Percentiles rank a stretch among this genome's conserved stretches.
These are phyloP conservation scores for Galleria mellonella DNA, from an alignment of 1,140 invertebrate genomes.

Conservation along the genomic window DNA sequence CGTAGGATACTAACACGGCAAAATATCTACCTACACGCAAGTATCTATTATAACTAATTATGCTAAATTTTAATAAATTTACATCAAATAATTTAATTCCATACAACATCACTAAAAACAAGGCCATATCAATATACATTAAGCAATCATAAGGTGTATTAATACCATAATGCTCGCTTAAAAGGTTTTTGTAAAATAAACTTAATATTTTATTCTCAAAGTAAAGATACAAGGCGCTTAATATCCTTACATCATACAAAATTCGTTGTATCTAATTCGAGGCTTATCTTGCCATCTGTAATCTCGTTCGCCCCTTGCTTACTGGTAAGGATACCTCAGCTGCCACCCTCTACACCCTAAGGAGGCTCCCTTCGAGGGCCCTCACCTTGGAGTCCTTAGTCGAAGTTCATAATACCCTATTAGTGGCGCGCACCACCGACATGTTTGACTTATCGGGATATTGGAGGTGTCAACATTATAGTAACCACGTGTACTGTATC, in stretches of 20 bases:
- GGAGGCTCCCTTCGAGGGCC: slow-evolving; percentile 19
- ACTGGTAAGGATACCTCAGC: not conserved
- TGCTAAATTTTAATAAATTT: too few species aligned
- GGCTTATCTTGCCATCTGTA: slow-evolving; percentile 70
- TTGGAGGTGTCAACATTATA: too few species aligned
- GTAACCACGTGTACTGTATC: too few species aligned
- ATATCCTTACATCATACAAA: slow-evolving; percentile 67
- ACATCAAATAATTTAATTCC: too few species aligned
- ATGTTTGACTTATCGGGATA: not conserved
- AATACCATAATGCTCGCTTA: slow-evolving; percentile 13
- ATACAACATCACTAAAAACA: too few species aligned
- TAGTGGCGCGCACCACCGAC: slow-evolving; percentile 40
- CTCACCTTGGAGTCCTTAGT: slow-evolving; percentile 42
- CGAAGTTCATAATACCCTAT: slow-evolving; percentile 68
- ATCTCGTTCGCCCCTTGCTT: slow-evolving; percentile 31
- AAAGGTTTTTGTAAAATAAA: slow-evolving; percentile 51
- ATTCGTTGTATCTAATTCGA: slow-evolving; percentile 69
- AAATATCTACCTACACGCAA: too few species aligned
- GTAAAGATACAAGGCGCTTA: slow-evolving; percentile 41
- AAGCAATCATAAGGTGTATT: too few species aligned
- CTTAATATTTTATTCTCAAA: slow-evolving; percentile 67
- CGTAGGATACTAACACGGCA: too few species aligned
- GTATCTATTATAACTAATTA: too few species aligned
- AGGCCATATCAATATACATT: too few species aligned
- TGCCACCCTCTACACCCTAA: not conserved